These are phyloP conservation scores for Smutsia gigantea DNA, from an alignment of 2,797 vertebrate species.

Conservation along the genomic window DNA sequence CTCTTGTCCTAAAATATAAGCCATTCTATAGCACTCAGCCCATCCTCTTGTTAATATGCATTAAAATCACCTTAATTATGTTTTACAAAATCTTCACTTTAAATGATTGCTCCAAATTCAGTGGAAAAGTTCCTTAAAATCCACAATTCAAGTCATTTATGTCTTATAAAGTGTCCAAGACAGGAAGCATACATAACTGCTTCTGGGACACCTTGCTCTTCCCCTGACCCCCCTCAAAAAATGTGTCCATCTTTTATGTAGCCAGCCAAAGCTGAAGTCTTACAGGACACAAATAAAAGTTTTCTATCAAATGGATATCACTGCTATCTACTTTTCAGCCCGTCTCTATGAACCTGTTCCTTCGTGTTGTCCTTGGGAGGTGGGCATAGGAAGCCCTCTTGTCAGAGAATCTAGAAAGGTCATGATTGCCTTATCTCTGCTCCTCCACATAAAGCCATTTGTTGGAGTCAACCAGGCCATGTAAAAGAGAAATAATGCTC, in stretches of 20 bases:
- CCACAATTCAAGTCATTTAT: neutral
- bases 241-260: fast-evolving
- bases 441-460: neutral
- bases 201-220: neutral
- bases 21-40: neutral
- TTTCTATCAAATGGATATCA: fast-evolving
- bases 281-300: too few species aligned
- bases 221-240: fast-evolving
- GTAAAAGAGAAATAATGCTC: neutral
- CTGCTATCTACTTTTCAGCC: fast-evolving
- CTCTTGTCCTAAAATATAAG: neutral
- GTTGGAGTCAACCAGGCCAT: neutral
- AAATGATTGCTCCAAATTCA: neutral
- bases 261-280: too few species aligned
- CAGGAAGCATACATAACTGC: neutral
- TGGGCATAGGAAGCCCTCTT: too few species aligned
- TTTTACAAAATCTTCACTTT: slow-evolving; percentile 5
- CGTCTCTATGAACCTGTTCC: fast-evolving
- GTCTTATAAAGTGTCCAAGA: neutral
- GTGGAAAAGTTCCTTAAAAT: neutral
- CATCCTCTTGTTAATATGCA: neutral
- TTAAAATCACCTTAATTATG: neutral
- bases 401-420: neutral
- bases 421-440: neutral
- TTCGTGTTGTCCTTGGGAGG: neutral